Evolutionary conservation across 2,797 vertebrate genomes (phyloP), one percentile per base, ranked within the genome.

Genomic region (Melanogrammus aeglefinus): DNA sequence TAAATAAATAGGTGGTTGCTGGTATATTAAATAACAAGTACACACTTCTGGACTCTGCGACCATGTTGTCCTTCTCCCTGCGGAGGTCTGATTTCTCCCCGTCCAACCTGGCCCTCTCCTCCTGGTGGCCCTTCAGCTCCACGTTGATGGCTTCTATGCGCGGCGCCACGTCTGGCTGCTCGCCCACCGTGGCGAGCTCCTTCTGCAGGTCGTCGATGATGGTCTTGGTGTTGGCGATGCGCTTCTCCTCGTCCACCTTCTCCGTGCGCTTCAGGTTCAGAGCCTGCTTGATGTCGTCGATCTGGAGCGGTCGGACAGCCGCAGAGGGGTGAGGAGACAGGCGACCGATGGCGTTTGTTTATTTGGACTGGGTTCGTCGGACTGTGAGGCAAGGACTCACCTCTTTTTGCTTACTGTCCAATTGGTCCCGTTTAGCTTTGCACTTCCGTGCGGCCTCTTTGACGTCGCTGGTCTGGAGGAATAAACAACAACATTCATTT

Each of bases 341-440:
- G 31, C 47, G 16, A 57, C 24, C n/a, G 10, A 24, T 5, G 1
- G 8, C 57, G 10, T 69, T 24, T 24, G n/a, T 12, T 27, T 27
- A 69, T 69, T 69, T 69, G 0, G 29, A 10, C 63, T 27, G 63
- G 63, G 63, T 10, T 39, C 38, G 1, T 10, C 0, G 63, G 63
- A 1, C 18, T 14, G 51, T 10, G 4, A 35, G 41, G 12, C 36
- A 8, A 72, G 33, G 41, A 76, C 92, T 90, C 88, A 97, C 98
- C 91, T 97, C 93, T 90, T 95, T 96, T 81, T 96, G 90, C 88
- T 96, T 98, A 75, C 82, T 83, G 78, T 99, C 98, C 93, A 99
- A 88, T 83, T 93, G 84, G 87, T 99, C 96, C 87, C 96, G 96
- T 35, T 95, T 97, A 82, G 95, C 93, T 91, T 98, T 97, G 86